These are phyloP conservation scores for Tinea trinotella DNA, from an alignment of 2,888 invertebrate genomes.

Conservation along the genomic window DNA sequence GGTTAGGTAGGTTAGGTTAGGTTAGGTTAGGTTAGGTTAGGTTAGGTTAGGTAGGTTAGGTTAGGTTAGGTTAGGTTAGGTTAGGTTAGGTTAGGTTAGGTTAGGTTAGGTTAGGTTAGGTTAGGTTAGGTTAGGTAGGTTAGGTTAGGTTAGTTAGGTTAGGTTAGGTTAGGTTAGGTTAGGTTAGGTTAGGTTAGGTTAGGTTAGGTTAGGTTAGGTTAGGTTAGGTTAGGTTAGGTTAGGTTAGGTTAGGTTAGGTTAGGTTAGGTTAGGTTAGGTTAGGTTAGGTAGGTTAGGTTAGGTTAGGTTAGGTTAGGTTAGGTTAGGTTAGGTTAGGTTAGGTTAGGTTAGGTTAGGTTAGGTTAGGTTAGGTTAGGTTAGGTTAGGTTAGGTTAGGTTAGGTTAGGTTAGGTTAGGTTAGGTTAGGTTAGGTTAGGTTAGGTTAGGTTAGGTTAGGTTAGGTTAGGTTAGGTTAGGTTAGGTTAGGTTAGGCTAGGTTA, in stretches of 20 bases:
- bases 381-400: conserved; percentile 21
- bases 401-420: conserved; percentile 25
- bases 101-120: conserved; percentile 22
- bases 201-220: conserved; percentile 20
- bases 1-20: too few species aligned
- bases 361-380: conserved; percentile 21
- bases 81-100: conserved; percentile 20
- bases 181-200: conserved; percentile 20
- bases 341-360: conserved; percentile 21
- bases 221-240: conserved; percentile 18
- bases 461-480: conserved; percentile 23
- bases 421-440: conserved; percentile 24
- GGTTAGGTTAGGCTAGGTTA: conserved; percentile 23
- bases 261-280: conserved; percentile 21
- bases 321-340: conserved; percentile 21
- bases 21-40: conserved; percentile 20
- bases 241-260: conserved; percentile 19
- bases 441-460: conserved; percentile 24
- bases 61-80: conserved; percentile 19
- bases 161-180: conserved; percentile 19
- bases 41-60: too few species aligned
- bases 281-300: too few species aligned
- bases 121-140: too few species aligned
- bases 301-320: conserved; percentile 23
- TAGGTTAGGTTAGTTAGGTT: conserved; percentile 20